phyloP scores from a whole-genome alignment of 2,797 vertebrate genomes.

The Chelon auratus region DNA sequence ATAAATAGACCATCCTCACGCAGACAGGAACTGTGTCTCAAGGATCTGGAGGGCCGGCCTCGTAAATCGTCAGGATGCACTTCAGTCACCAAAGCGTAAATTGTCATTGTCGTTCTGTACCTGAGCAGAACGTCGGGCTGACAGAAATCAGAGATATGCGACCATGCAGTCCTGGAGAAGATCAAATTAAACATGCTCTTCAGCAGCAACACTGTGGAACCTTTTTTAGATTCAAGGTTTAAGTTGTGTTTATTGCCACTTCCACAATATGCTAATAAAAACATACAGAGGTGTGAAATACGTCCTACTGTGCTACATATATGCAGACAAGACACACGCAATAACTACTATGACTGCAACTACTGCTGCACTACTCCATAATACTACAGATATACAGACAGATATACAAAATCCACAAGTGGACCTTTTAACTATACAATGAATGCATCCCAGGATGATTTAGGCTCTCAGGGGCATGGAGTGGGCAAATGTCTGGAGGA shows the following conservation, averaged over 20 bases:
- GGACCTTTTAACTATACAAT: too few relatives aligned
- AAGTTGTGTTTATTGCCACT: too few relatives aligned
- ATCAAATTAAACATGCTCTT: constrained; percentile 9
- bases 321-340: too few relatives aligned
- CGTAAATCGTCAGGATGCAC: constrained; percentile 75
- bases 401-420: too few relatives aligned
- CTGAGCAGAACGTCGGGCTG: constrained; percentile 31
- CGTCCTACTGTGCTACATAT: too few relatives aligned
- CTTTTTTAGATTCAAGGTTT: constrained; percentile 19
- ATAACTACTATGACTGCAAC: too few relatives aligned
- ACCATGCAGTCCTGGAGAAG: constrained; percentile 18
- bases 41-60: constrained; percentile 61
- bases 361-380: too few relatives aligned
- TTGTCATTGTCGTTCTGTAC: constrained; percentile 60
- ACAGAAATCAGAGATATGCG: constrained; percentile 12
- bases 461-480: too few relatives aligned
- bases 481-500: neutral
- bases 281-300: too few relatives aligned
- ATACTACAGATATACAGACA: too few relatives aligned
- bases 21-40: constrained; percentile 64
- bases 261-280: too few relatives aligned
- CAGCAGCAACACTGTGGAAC: neutral
- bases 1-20: constrained; percentile 77
- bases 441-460: too few relatives aligned
- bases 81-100: constrained; percentile 69